A percentile compares a stretch with the other conserved stretches of the same genome.
These are phyloP conservation scores for Nansenia antarctica DNA, from an alignment of 2,113 vertebrate genomes.

Conservation along the genomic window DNA sequence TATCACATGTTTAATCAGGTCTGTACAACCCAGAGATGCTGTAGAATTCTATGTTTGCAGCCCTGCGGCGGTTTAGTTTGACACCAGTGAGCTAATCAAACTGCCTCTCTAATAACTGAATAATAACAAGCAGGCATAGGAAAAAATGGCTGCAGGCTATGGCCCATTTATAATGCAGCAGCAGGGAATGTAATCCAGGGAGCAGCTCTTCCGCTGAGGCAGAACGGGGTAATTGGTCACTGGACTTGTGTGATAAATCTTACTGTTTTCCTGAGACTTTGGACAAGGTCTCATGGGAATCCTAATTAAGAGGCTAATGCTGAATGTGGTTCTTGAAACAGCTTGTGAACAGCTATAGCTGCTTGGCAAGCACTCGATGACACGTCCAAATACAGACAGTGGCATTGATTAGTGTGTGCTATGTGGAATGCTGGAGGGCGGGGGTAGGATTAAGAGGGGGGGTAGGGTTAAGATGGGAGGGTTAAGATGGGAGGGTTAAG, in stretches of 20 bases:
- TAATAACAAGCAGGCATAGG: slow-evolving; percentile 43
- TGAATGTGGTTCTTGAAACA: slow-evolving; percentile 52
- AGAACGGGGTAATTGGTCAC: slow-evolving; percentile 68
- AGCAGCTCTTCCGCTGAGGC: slow-evolving; percentile 41
- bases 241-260: slow-evolving; percentile 53
- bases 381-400: slow-evolving; percentile 22
- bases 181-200: slow-evolving; percentile 60
- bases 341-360: slow-evolving; percentile 53
- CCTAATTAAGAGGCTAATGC: slow-evolving; percentile 72
- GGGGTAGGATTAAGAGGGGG: slow-evolving; percentile 13
- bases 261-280: slow-evolving; percentile 57
- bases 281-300: slow-evolving; percentile 62
- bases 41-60: slow-evolving; percentile 24
- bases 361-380: slow-evolving; percentile 47
- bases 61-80: slow-evolving; percentile 19
- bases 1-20: not conserved
- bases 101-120: slow-evolving; percentile 42
- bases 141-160: slow-evolving; percentile 46
- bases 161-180: slow-evolving; percentile 66
- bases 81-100: slow-evolving; percentile 39
- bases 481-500: too few relatives aligned
- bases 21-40: slow-evolving; percentile 12
- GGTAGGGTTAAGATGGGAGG: too few relatives aligned
- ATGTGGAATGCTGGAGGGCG: not conserved
- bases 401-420: slow-evolving; percentile 23